Evolutionary conservation across 1,140 invertebrate species (phyloP), one percentile per base, ranked within the genome.

Genomic region (Plutomurus gul): DNA sequence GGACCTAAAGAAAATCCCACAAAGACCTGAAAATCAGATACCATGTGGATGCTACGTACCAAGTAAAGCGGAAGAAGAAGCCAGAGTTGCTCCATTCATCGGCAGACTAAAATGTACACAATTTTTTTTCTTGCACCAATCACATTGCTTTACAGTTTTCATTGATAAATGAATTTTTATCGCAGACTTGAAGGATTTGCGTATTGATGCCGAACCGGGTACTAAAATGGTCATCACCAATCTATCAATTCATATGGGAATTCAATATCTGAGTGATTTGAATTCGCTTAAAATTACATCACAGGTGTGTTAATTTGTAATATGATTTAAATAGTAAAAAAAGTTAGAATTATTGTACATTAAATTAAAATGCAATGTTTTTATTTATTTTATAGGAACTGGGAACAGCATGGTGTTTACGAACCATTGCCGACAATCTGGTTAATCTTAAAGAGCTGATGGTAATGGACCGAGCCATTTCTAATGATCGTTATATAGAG

Each of bases 401-500:
- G 20, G 74, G 78, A 0, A 49, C 78, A 7, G 51, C 60, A 27
- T 79, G 78, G 78, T 79, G 78, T 20, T 56, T 79, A 16, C 18
- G 56, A 3, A 18, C 39, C 43, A 79, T 79, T 70, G 78, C 78
- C 6, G 78, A 79, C 22, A 79, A 47, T 71, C 39, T 75, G 6
- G n/a, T 56, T 1, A 33, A 71, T 71, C 47, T 79, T 6, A 27
- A 71, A 20, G 56, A 79, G 13, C 40, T 79, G 0, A 75, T 47
- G 1, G 33, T 79, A 1, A 79, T 79, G 78, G 78, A 79, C 22
- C 20, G 75, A 37, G 60, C 73, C 5, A 79, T 79, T 43, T 75
- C 72, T n/a, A 46, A 79, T 36, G 78, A 79, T 37, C 40, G 78
- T 18, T 79, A 79, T 40, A 40, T 71, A 39, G 77, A 78, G 27